Evolutionary conservation across 2,797 vertebrate species (phyloP).

Genomic region (Myotis pilosus): DNA sequence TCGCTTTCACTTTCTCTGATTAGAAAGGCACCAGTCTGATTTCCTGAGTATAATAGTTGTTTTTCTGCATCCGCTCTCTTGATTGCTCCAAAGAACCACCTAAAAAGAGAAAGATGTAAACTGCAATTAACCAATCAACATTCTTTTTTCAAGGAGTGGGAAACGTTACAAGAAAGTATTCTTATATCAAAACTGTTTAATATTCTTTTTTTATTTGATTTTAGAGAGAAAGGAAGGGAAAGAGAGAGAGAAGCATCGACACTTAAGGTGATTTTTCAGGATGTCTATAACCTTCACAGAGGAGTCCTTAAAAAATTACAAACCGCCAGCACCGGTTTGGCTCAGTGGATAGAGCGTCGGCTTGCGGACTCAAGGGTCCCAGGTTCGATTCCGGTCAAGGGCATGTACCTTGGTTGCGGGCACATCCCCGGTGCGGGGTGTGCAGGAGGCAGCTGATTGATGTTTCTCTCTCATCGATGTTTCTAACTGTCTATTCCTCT

Average conservation of each 20-base stretch:
- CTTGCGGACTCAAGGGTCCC: too few relatives aligned
- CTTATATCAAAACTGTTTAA: not conserved
- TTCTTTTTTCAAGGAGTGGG: slow-evolving; percentile 14
- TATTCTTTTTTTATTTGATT: not conserved
- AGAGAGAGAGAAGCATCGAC: not conserved
- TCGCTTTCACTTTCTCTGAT: slow-evolving; percentile 94
- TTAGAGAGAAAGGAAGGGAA: not conserved
- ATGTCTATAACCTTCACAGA: not conserved
- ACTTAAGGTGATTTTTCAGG: slow-evolving; percentile 16
- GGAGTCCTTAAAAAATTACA: not conserved
- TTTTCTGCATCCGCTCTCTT: slow-evolving; percentile 94
- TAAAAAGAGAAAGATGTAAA: slow-evolving; percentile 76
- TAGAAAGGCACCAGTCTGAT: slow-evolving; percentile 90
- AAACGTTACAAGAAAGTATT: slow-evolving; percentile 12
- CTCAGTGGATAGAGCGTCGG: too few relatives aligned
- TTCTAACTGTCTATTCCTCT: too few relatives aligned
- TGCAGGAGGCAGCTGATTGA: too few relatives aligned
- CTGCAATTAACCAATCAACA: slow-evolving; percentile 41
- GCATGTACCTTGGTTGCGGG: too few relatives aligned
- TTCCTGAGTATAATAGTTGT: slow-evolving; percentile 86
- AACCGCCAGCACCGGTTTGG: too few relatives aligned
- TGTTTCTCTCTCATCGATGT: too few relatives aligned
- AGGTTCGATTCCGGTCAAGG: too few relatives aligned
- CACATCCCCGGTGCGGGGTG: too few relatives aligned
- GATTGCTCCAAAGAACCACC: slow-evolving; percentile 95